phyloP scores from a whole-genome alignment of 2,113 vertebrate species.

The Centropristis striata region DNA sequence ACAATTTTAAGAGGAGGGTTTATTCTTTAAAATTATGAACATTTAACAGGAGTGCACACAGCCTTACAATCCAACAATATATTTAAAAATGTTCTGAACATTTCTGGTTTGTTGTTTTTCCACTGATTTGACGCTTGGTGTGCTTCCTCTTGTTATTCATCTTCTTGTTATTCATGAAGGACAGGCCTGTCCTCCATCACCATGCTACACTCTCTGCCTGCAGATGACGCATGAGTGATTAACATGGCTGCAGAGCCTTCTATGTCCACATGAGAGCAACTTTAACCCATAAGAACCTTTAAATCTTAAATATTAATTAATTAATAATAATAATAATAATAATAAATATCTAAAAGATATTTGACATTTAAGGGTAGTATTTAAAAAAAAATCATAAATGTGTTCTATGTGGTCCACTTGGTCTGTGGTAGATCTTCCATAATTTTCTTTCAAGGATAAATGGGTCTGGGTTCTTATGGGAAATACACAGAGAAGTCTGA shows the following conservation, averaged over 20 bases:
- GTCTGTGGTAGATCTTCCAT: no score
- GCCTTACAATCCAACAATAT: neutral
- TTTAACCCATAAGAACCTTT: no score
- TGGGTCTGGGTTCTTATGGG: no score
- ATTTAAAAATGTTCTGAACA: neutral
- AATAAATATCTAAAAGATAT: no score
- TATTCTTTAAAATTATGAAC: neutral
- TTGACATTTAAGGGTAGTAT: no score
- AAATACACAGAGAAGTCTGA: neutral
- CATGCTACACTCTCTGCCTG: neutral
- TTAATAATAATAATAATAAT: no score
- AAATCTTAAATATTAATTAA: no score
- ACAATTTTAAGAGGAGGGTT: neutral
- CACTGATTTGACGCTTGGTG: neutral
- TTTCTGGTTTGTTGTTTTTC: neutral
- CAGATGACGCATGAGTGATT: constrained; percentile 6
- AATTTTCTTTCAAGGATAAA: no score
- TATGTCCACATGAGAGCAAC: neutral
- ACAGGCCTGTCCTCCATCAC: neutral
- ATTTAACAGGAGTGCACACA: neutral
- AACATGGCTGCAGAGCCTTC: neutral
- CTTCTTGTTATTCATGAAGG: neutral
- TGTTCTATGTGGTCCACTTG: no score
- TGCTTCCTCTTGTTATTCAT: neutral
- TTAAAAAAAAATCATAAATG: no score